These are phyloP conservation scores for Caenorhabditis becei DNA, from an alignment of 2,888 invertebrate genomes.

Conservation along the genomic window DNA sequence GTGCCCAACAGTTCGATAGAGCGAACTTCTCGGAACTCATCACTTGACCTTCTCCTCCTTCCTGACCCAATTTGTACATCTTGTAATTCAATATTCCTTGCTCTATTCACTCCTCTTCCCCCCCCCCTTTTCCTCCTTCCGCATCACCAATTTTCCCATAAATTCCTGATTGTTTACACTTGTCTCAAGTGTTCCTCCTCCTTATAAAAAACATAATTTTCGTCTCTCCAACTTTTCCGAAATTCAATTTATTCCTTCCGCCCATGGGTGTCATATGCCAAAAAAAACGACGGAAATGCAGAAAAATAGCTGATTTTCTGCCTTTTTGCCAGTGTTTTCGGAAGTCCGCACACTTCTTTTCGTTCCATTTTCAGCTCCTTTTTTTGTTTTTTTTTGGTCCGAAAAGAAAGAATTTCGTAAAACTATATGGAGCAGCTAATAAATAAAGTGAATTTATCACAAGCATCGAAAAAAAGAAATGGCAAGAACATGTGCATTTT, in stretches of 20 bases:
- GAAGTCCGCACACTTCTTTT: neutral
- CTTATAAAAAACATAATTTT: neutral
- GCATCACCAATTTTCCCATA: neutral
- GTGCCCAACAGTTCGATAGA: too few species aligned
- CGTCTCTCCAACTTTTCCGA: neutral
- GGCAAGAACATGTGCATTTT: constrained; percentile 15
- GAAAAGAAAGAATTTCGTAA: too few species aligned
- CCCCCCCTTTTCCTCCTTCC: neutral
- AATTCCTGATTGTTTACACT: constrained; percentile 1
- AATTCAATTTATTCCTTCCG: neutral
- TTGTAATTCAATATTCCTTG: too few species aligned
- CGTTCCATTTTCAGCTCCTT: neutral
- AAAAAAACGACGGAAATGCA: neutral
- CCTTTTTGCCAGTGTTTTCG: neutral
- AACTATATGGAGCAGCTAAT: too few species aligned
- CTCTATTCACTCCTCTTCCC: too few species aligned
- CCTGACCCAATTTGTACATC: too few species aligned
- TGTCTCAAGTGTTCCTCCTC: neutral
- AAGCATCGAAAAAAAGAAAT: neutral
- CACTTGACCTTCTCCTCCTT: too few species aligned
- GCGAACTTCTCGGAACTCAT: too few species aligned
- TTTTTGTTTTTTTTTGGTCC: neutral
- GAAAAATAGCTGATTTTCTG: neutral
- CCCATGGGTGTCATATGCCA: neutral
- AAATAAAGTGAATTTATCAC: too few species aligned